Conservation (phyloP, 2,113 vertebrate genomes). For the Monopterus albus region DNA sequence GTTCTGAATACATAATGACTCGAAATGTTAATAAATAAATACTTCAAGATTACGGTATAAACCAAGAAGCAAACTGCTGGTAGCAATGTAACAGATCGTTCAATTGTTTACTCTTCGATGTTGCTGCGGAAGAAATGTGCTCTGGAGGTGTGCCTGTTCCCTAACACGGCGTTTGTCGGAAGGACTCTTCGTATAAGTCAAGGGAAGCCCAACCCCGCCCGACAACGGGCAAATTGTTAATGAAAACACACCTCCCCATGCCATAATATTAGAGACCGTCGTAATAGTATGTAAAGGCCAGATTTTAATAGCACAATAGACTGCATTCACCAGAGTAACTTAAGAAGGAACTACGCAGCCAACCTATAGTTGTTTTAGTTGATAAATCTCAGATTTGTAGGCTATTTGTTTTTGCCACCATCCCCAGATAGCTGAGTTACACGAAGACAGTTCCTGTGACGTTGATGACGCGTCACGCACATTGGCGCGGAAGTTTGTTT, state of each 20-base stretch:
- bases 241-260: background rate
- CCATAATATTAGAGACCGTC: slow-evolving; percentile 12
- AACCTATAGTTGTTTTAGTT: too few relatives aligned
- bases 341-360: too few relatives aligned
- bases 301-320: background rate
- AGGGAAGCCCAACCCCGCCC: background rate
- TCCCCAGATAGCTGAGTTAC: background rate
- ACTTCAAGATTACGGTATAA: too few relatives aligned
- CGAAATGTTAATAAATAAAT: too few relatives aligned
- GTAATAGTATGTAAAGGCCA: background rate
- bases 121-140: background rate
- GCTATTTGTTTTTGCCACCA: background rate
- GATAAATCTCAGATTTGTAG: background rate
- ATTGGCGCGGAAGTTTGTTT: slow-evolving; percentile 74
- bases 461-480: background rate
- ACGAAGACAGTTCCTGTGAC: slow-evolving; percentile 10
- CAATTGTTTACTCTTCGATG: background rate
- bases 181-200: rapidly evolving
- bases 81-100: rapidly evolving
- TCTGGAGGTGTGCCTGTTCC: background rate
- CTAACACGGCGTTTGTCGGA: background rate
- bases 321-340: rapidly evolving
- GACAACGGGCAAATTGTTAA: rapidly evolving
- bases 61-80: too few relatives aligned
- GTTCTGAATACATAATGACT: too few relatives aligned